Conservation (phyloP, 2,113 vertebrate genomes). For the Amazona vittata region DNA sequence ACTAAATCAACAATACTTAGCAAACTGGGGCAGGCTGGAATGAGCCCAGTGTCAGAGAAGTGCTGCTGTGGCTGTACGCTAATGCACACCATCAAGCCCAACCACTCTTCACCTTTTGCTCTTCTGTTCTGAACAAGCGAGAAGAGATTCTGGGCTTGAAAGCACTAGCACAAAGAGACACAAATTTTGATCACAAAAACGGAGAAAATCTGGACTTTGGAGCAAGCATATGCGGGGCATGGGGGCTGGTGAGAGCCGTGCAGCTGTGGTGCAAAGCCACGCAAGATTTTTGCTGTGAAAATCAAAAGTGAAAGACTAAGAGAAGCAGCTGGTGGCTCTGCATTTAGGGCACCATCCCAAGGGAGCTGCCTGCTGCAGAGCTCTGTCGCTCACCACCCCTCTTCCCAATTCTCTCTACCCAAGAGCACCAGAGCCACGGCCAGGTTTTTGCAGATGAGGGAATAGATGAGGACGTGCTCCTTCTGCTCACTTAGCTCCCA, state of each 20-base stretch:
- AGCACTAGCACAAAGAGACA: not conserved
- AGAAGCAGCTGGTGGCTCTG: not conserved
- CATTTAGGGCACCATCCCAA: not conserved
- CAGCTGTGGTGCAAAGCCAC: not conserved
- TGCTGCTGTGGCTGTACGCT: not conserved
- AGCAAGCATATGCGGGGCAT: not conserved
- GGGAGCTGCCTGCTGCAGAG: not conserved
- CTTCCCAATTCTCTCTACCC: not conserved
- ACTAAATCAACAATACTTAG: not conserved
- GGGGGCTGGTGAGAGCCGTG: fast-evolving
- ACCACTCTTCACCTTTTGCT: not conserved
- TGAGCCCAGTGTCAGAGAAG: not conserved
- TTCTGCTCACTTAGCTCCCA: not conserved
- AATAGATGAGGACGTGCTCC: not conserved
- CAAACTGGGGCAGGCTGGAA: conserved; percentile 1
- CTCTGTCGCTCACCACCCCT: not conserved
- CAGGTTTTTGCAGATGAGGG: not conserved
- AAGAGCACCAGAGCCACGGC: fast-evolving
- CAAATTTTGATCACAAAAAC: not conserved
- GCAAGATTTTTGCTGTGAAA: not conserved
- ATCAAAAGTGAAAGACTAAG: not conserved
- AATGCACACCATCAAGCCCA: not conserved
- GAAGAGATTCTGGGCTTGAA: not conserved
- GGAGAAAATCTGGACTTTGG: not conserved
- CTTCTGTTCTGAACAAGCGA: not conserved